phyloP scores from a whole-genome alignment of 2,797 vertebrate species.

The Neosilurus hyrtlii region DNA sequence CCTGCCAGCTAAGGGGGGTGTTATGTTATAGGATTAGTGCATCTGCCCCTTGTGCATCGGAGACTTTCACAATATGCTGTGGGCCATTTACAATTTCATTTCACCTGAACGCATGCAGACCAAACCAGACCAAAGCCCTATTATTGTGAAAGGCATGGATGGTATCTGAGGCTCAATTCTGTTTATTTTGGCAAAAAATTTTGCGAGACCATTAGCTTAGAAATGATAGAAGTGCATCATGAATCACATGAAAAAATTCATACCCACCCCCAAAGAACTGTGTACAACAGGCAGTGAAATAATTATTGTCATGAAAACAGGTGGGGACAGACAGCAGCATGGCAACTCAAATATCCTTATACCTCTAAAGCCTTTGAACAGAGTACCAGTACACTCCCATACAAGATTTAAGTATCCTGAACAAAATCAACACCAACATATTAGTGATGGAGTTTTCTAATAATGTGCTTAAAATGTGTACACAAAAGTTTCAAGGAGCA shows the following conservation, averaged over 20 bases:
- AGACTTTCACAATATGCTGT: not conserved
- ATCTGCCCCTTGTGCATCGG: not conserved
- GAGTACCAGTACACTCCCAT: not conserved
- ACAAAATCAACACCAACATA: not conserved
- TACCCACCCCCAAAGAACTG: not conserved
- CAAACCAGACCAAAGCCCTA: not conserved
- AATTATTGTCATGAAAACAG: not conserved
- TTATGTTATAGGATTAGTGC: not conserved
- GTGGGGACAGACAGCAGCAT: too few species aligned
- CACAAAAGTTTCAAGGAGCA: not conserved
- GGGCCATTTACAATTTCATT: not conserved
- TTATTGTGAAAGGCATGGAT: not conserved
- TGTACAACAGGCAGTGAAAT: not conserved
- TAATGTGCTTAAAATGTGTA: not conserved
- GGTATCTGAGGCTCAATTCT: not conserved
- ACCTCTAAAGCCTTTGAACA: not conserved
- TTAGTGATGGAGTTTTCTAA: not conserved
- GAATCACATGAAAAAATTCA: not conserved
- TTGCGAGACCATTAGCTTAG: not conserved
- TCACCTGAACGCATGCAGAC: not conserved
- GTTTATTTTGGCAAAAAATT: not conserved
- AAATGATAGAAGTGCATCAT: not conserved
- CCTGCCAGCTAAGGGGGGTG: not conserved
- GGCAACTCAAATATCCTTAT: not conserved
- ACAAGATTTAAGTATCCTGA: not conserved